Evolutionary conservation across 2,888 invertebrate species (phyloP).

Genomic region (Trichopoda pennipes): DNA sequence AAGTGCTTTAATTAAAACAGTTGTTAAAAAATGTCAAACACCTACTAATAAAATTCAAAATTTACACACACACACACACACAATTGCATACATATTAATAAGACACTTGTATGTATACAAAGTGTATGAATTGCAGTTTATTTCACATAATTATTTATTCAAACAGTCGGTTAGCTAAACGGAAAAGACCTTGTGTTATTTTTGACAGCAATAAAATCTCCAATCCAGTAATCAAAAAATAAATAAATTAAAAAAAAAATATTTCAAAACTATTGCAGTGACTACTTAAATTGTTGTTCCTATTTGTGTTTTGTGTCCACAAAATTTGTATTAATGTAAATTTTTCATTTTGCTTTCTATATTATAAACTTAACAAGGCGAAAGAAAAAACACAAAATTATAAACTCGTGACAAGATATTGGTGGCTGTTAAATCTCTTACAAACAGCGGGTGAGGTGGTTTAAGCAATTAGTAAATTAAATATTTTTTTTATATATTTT

Average conservation of each 20-base stretch:
- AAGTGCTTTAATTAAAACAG: too few relatives aligned
- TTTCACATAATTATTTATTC: too few relatives aligned
- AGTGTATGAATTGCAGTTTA: too few relatives aligned
- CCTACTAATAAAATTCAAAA: too few relatives aligned
- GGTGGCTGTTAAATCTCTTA: slow-evolving; percentile 1
- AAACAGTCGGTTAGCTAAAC: slow-evolving; percentile 15
- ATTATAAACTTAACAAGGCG: slow-evolving; percentile 12
- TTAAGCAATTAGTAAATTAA: slow-evolving; percentile 38
- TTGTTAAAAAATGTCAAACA: too few relatives aligned
- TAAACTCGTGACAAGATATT: slow-evolving; percentile 48
- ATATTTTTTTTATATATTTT: slow-evolving; percentile 13
- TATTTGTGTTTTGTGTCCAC: slow-evolving; percentile 9
- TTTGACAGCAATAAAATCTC: neutral
- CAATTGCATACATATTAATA: too few relatives aligned
- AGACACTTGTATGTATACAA: too few relatives aligned
- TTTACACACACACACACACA: too few relatives aligned
- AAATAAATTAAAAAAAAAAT: neutral
- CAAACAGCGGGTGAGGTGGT: slow-evolving; percentile 55
- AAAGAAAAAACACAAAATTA: slow-evolving; percentile 1
- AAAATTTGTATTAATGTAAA: slow-evolving; percentile 13
- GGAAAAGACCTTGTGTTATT: slow-evolving; percentile 57
- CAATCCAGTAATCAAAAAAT: too few relatives aligned
- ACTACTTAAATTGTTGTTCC: slow-evolving; percentile 15
- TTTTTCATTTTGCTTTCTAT: neutral
- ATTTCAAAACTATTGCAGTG: slow-evolving; percentile 2